Percentiles rank a stretch among this genome's conserved stretches.
Conservation (phyloP, 30 jellyfish, hydroid and myxozoan species). For the Pelagia noctiluca region DNA sequence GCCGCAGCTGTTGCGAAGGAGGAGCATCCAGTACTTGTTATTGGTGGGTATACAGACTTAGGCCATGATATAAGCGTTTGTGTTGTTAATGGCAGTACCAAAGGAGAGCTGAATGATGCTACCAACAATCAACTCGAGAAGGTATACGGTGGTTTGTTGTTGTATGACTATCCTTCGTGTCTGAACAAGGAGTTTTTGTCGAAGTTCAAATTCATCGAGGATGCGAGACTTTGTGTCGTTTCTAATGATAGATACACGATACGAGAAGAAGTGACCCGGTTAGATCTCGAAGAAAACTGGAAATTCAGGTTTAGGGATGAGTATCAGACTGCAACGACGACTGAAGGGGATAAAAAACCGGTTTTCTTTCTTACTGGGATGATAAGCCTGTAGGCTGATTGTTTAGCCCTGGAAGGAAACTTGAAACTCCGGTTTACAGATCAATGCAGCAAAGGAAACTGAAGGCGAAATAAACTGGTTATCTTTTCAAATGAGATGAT, state of each 20-base stretch:
- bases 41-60: slow-evolving; percentile 86
- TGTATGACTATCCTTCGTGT: slow-evolving; percentile 67
- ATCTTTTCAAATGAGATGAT: too few relatives aligned
- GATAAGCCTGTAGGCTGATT: slow-evolving; percentile 28
- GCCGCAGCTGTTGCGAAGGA: slow-evolving; percentile 81
- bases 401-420: too few relatives aligned
- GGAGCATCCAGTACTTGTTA: slow-evolving; percentile 81
- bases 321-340: slow-evolving; percentile 85
- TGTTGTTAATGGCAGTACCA: slow-evolving; percentile 54
- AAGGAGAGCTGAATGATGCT: slow-evolving; percentile 52
- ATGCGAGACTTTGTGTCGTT: slow-evolving; percentile 73
- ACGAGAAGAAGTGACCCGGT: slow-evolving; percentile 80
- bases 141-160: slow-evolving; percentile 76
- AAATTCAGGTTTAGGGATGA: slow-evolving; percentile 93
- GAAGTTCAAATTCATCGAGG: slow-evolving; percentile 67
- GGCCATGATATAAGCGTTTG: slow-evolving; percentile 74
- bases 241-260: slow-evolving; percentile 87
- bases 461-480: too few relatives aligned
- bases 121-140: slow-evolving; percentile 37
- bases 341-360: slow-evolving; percentile 70
- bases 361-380: slow-evolving; percentile 75
- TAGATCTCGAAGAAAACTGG: slow-evolving; percentile 92
- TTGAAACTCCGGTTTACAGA: too few relatives aligned
- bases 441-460: too few relatives aligned
- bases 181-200: slow-evolving; percentile 75